Percentiles rank a stretch among this genome's conserved stretches.
phyloP scores from a whole-genome alignment of 2,113 vertebrate species.

The Gymnogyps californianus region DNA sequence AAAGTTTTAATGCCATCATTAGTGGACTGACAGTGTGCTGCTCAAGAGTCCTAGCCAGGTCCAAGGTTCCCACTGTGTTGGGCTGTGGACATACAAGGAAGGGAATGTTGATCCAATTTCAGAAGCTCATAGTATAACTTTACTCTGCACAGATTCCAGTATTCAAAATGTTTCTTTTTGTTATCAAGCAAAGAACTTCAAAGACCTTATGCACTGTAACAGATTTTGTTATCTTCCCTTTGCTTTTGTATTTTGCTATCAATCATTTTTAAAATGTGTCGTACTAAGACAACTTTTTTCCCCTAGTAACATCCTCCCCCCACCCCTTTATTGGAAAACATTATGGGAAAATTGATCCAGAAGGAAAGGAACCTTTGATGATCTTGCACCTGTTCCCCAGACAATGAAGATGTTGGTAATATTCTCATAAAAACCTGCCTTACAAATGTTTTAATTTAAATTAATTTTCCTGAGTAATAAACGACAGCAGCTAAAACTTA shows the following conservation, averaged over 20 bases:
- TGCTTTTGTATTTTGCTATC: conserved; percentile 52
- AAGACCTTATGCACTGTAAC: conserved; percentile 32
- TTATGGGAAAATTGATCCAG: conserved; percentile 65
- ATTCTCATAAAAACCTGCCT: conserved; percentile 71
- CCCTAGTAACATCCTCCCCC: conserved; percentile 18
- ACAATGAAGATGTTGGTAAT: conserved; percentile 69
- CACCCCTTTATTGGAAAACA: conserved; percentile 54
- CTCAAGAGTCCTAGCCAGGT: not conserved
- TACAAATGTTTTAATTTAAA: conserved; percentile 78
- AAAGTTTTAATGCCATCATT: not conserved
- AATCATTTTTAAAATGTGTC: conserved; percentile 64
- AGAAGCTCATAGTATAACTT: not conserved
- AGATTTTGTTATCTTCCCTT: conserved; percentile 45
- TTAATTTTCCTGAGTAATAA: conserved; percentile 78
- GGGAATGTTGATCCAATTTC: not conserved
- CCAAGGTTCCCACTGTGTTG: not conserved
- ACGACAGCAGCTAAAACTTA: conserved; percentile 73
- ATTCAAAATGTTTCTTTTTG: not conserved
- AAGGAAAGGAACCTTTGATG: conserved; percentile 67
- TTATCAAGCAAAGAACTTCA: not conserved
- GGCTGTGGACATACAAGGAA: not conserved
- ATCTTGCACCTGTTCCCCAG: conserved; percentile 63
- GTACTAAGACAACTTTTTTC: conserved; percentile 19
- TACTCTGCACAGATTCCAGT: not conserved
- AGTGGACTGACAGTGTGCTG: not conserved